These are phyloP conservation scores for Zonitis immaculata DNA, from an alignment of 2,888 invertebrate genomes.

Conservation along the genomic window DNA sequence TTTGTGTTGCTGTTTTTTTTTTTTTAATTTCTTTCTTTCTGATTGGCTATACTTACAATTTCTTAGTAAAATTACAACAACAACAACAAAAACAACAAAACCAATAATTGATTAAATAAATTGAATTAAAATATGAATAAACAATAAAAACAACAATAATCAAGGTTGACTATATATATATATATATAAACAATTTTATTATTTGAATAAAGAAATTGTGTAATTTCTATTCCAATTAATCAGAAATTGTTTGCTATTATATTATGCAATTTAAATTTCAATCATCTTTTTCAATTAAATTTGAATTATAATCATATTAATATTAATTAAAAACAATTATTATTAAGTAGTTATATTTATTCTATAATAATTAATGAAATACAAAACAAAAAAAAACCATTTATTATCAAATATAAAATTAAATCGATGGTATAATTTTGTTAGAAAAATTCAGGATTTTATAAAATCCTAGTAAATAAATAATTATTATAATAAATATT, in stretches of 20 bases:
- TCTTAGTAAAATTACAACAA: background rate
- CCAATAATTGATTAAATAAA: background rate
- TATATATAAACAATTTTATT: background rate
- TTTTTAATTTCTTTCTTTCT: too few species aligned
- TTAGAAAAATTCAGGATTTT: too few species aligned
- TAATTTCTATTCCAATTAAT: constrained; percentile 1
- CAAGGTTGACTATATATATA: background rate
- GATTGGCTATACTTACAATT: too few species aligned
- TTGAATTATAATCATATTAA: background rate
- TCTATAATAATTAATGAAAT: too few species aligned
- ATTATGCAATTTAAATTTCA: constrained; percentile 1
- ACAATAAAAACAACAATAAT: background rate
- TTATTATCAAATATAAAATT: too few species aligned
- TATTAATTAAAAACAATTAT: background rate
- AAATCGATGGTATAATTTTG: too few species aligned
- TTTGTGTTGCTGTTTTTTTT: too few species aligned
- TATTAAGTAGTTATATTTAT: background rate
- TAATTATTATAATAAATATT: too few species aligned
- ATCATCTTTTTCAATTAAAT: constrained; percentile 2
- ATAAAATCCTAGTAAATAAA: too few species aligned
- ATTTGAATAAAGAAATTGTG: background rate
- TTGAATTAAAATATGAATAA: background rate
- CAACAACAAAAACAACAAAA: too few species aligned
- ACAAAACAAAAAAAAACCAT: background rate
- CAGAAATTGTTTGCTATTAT: background rate